Base-by-base conservation (phyloP, 1,140 invertebrate species). In the Halotydeus destructor region DNA sequence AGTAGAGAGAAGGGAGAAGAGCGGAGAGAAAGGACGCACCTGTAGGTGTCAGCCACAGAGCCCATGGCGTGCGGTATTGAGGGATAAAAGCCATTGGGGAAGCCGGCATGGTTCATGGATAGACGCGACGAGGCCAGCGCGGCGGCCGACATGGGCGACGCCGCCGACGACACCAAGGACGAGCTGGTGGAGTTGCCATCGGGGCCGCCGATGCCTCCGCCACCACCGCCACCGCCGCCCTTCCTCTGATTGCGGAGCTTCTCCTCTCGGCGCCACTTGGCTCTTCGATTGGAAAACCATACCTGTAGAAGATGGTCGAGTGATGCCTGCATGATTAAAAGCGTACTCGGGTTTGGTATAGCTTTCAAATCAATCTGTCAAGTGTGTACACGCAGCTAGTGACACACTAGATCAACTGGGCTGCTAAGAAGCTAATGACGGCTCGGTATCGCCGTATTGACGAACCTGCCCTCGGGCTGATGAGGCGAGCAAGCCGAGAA, bases 211-310 rank as follows among this genome's bases (percentile, higher is more conserved):
- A 22, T 22, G 38, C 22, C 8, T 21, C 18, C 3, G 14, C 18
- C n/a, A 9, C n/a, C 31, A n/a, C 27, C 22, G 25, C 41, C 30
- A 19, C 12, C 19, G 26, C 5, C 14, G 31, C 14, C n/a, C 23
- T 31, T 49, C 32, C 62, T 49, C 47, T 66, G 62, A 41, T 63
- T 63, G n/a, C 64, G 56, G 27, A 65, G 64, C 59, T 98, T 98
- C 59, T 97, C 91, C 60, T 98, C 91, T 3, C 93, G 70, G 34
- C 91, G 71, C 86, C 88, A 97, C 68, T 98, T 98, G 46, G 91
- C 93, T 36, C 93, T 71, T 38, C 91, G 73, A 64, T 97, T 97
- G 33, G 84, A 91, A 65, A 97, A 98, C 89, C 91, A 97, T 24
- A 91, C 84, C 81, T 89, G 64, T 14, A 50, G 48, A 63, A 63